Evolutionary conservation across 2,113 vertebrate genomes (phyloP).

Genomic region (Corapipo altera): DNA sequence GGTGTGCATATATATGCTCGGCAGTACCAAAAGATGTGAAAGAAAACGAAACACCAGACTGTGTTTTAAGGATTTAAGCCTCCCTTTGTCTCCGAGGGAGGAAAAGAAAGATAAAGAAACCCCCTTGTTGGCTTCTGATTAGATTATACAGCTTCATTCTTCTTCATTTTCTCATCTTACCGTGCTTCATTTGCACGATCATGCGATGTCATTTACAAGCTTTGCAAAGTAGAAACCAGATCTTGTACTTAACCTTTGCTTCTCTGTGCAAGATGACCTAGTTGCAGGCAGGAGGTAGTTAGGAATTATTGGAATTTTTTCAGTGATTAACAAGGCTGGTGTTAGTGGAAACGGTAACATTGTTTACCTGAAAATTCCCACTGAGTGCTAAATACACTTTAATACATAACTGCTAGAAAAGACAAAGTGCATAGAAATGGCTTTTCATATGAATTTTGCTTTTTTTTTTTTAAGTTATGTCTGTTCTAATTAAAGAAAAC

Average conservation of each 20-base stretch:
- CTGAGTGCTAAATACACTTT: neutral
- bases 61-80: neutral
- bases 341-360: neutral
- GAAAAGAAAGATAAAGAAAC: neutral
- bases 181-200: constrained; percentile 77
- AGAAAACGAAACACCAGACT: neutral
- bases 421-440: neutral
- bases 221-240: constrained; percentile 65
- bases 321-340: neutral
- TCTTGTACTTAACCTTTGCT: constrained; percentile 55
- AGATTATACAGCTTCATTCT: constrained; percentile 69
- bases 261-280: constrained; percentile 71
- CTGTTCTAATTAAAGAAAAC: neutral
- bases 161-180: constrained; percentile 77
- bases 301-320: neutral
- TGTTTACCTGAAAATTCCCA: constrained; percentile 14
- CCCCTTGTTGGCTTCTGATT: constrained; percentile 37
- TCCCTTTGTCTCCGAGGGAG: constrained; percentile 38
- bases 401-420: neutral
- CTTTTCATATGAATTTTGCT: neutral
- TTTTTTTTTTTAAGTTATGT: neutral
- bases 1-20: neutral
- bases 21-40: neutral
- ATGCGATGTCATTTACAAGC: constrained; percentile 74
- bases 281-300: constrained; percentile 22